Conservation (phyloP, 2,113 vertebrate genomes). For the Ploceus nigricollis region DNA sequence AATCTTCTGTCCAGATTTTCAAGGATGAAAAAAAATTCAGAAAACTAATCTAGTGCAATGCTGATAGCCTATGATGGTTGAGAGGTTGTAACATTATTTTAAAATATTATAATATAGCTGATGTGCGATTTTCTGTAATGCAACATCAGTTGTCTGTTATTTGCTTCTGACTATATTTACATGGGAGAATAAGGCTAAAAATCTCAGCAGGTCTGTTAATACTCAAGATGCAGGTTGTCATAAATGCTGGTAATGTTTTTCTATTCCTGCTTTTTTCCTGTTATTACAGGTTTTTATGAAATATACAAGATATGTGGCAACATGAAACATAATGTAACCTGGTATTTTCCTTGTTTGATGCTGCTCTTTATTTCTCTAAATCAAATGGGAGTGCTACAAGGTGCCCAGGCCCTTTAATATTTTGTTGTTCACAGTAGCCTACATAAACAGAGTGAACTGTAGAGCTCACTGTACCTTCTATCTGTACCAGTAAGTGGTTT, state of each 20-base stretch:
- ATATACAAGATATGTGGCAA: not conserved
- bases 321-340: not conserved
- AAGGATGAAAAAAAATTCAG: conserved; percentile 31
- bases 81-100: conserved; percentile 31
- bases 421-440: not conserved
- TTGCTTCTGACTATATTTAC: conserved; percentile 16
- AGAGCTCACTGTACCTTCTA: not conserved
- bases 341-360: not conserved
- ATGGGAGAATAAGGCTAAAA: not conserved
- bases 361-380: not conserved
- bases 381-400: not conserved
- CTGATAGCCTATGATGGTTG: conserved; percentile 24
- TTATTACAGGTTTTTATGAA: conserved; percentile 12
- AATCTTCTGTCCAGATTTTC: conserved; percentile 38
- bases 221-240: not conserved
- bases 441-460: not conserved
- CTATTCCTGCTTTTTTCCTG: not conserved
- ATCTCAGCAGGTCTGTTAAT: not conserved
- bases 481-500: not conserved
- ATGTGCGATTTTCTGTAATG: conserved; percentile 24
- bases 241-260: conserved; percentile 10
- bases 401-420: not conserved
- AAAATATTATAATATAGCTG: conserved; percentile 50
- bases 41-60: conserved; percentile 42
- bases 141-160: conserved; percentile 25